Base-by-base conservation (phyloP, 1,140 invertebrate species). In the Drosophila lacteicornis region DNA sequence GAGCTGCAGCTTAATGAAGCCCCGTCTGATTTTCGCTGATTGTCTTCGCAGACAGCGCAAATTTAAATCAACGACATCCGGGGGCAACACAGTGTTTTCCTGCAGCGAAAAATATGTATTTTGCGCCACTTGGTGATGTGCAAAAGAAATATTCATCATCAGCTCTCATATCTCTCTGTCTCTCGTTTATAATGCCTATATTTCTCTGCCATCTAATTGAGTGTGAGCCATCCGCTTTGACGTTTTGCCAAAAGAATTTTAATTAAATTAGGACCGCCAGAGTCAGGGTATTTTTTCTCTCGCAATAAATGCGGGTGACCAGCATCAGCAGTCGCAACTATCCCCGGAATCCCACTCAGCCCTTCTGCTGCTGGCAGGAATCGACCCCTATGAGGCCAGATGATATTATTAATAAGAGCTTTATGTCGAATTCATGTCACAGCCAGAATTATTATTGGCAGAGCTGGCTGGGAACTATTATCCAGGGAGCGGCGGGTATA, bases 1-100 rank as follows among this genome's bases (percentile, higher is more conserved):
- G 17, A 55, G 33, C 38, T 36, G 22, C 58, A 59, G 57, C 80
- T 77, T 73, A 86, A 88, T 88, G 62, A 86, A 79, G 66, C 57
- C 50, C 46, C 60, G 66, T 51, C 43, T 45, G 46, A 67, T 59
- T 63, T 67, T 81, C 68, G 81, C 76, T 88, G 84, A 88, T 88
- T 88, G 85, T 88, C 85, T 88, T 90, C 78, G 45, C 85, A 88
- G 85, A 88, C 84, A 76, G 63, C 61, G 60, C 53, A 74, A 79
- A 80, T 65, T 85, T 88, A 88, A 88, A 88, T 88, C 85, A 88
- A 85, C 85, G 82, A 85, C 85, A 85, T 88, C 85, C 85, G 85
- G 79, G 85, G 79, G 62, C 36, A 25, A 57, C 17, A 57, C 15
- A 81, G 75, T 60, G 60, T 27, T 27, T 49, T n/a, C 46, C 45